A percentile compares a stretch with the other conserved stretches of the same genome.
These are phyloP conservation scores for Drosophila macrothrix DNA, from an alignment of 2,888 invertebrate species.

Conservation along the genomic window DNA sequence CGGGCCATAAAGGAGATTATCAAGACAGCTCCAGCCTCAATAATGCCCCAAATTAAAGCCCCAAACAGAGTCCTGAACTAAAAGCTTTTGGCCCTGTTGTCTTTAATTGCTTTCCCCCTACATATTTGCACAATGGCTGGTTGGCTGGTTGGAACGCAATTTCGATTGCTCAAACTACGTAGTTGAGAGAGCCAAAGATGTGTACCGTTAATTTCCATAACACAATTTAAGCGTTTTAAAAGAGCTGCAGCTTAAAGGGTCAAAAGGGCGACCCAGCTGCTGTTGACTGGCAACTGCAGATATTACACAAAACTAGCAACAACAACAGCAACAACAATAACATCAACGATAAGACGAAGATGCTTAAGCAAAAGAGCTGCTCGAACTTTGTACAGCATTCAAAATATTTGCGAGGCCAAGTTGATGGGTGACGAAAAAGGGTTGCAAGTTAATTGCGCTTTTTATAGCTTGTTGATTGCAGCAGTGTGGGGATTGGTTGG, in stretches of 20 bases:
- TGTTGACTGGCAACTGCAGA: constrained; percentile 24
- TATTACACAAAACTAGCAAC: constrained; percentile 25
- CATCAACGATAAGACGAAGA: background rate
- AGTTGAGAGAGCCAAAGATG: constrained; percentile 35
- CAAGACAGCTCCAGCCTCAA: constrained; percentile 24
- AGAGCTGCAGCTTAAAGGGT: constrained; percentile 65
- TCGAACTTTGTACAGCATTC: constrained; percentile 59
- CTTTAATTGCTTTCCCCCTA: constrained; percentile 69
- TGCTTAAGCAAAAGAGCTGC: constrained; percentile 20
- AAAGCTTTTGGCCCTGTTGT: constrained; percentile 21
- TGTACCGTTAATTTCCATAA: constrained; percentile 71
- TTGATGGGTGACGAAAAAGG: constrained; percentile 58
- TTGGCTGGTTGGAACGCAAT: constrained; percentile 15
- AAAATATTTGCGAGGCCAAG: constrained; percentile 51
- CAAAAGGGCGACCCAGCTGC: constrained; percentile 28
- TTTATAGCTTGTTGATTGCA: constrained; percentile 57
- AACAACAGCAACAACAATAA: constrained; percentile 8
- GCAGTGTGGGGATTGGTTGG: background rate
- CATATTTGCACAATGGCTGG: constrained; percentile 29
- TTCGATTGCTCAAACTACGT: constrained; percentile 37
- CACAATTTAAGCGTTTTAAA: constrained; percentile 76
- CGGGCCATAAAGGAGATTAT: constrained; percentile 44
- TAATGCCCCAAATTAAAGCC: constrained; percentile 15
- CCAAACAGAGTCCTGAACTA: background rate
- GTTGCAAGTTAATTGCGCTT: constrained; percentile 76